phyloP scores from a whole-genome alignment of 2,888 invertebrate species.

The Druceiella hillmani region DNA sequence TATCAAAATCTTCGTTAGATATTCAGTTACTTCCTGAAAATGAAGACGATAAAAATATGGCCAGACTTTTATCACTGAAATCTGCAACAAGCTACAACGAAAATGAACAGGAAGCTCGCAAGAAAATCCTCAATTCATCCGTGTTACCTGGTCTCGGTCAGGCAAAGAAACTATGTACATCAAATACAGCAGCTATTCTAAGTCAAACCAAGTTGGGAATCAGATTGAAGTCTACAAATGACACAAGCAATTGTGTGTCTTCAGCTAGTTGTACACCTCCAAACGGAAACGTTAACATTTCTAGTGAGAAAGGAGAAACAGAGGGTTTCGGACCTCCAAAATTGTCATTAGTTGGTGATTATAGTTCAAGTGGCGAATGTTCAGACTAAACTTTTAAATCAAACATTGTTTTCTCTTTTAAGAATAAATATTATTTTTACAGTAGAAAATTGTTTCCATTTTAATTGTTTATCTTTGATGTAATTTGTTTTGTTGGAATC shows the following conservation, averaged over 20 bases:
- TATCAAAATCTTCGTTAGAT: slow-evolving; percentile 70
- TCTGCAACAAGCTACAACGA: slow-evolving; percentile 58
- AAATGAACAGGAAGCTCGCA: slow-evolving; percentile 43
- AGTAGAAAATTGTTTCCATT: too few relatives aligned
- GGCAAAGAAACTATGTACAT: not conserved
- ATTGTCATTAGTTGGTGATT: slow-evolving; percentile 32
- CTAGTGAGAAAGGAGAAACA: not conserved
- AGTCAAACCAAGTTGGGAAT: slow-evolving; percentile 8
- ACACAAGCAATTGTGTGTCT: not conserved
- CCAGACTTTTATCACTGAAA: slow-evolving; percentile 65
- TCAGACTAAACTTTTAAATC: slow-evolving; percentile 28
- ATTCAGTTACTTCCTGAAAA: slow-evolving; percentile 74
- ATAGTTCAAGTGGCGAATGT: slow-evolving; percentile 39
- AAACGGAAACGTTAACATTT: not conserved
- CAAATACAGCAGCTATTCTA: slow-evolving; percentile 6
- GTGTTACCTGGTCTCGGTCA: slow-evolving; percentile 52
- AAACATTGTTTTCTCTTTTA: slow-evolving; percentile 7
- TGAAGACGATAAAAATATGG: slow-evolving; percentile 75
- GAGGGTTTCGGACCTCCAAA: not conserved
- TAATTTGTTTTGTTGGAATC: too few relatives aligned
- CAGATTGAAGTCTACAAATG: not conserved
- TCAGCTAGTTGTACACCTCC: not conserved
- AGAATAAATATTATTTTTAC: too few relatives aligned
- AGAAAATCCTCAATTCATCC: slow-evolving; percentile 49
- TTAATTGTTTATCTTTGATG: too few relatives aligned